phyloP scores from a whole-genome alignment of 2,888 invertebrate genomes.

The Tipula helvola region DNA sequence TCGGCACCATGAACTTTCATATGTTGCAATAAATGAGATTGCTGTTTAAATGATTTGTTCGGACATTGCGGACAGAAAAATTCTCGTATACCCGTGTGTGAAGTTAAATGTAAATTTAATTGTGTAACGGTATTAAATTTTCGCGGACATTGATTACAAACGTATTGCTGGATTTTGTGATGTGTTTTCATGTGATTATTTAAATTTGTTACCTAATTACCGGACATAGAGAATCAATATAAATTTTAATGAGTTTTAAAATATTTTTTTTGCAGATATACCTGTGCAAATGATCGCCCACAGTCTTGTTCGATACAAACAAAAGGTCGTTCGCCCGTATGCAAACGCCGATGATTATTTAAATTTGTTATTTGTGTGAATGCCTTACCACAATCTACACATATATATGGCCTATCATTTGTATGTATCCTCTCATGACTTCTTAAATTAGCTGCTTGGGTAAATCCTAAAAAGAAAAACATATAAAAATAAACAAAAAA shows the following conservation, averaged over 20 bases:
- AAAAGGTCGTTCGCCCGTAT: conserved; percentile 36
- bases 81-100: conserved; percentile 34
- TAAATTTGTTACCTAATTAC: conserved; percentile 32
- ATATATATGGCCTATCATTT: conserved; percentile 35
- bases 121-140: conserved; percentile 37
- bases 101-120: conserved; percentile 34
- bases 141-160: conserved; percentile 36
- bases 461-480: conserved; percentile 26
- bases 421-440: conserved; percentile 37
- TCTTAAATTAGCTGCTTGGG: conserved; percentile 36
- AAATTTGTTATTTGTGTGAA: conserved; percentile 37
- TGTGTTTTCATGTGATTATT: conserved; percentile 38
- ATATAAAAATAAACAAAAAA: neutral
- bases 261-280: conserved; percentile 16
- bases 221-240: neutral
- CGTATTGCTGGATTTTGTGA: conserved; percentile 36
- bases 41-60: conserved; percentile 35
- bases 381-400: conserved; percentile 35
- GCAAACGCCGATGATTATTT: conserved; percentile 35
- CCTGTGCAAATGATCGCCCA: conserved; percentile 36
- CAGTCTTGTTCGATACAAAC: conserved; percentile 36
- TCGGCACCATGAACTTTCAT: conserved; percentile 36
- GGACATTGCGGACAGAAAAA: conserved; percentile 36
- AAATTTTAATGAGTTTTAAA: neutral
- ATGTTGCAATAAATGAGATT: conserved; percentile 34